Conservation (phyloP, 2,888 invertebrate genomes). For the Gortyna flavago region DNA sequence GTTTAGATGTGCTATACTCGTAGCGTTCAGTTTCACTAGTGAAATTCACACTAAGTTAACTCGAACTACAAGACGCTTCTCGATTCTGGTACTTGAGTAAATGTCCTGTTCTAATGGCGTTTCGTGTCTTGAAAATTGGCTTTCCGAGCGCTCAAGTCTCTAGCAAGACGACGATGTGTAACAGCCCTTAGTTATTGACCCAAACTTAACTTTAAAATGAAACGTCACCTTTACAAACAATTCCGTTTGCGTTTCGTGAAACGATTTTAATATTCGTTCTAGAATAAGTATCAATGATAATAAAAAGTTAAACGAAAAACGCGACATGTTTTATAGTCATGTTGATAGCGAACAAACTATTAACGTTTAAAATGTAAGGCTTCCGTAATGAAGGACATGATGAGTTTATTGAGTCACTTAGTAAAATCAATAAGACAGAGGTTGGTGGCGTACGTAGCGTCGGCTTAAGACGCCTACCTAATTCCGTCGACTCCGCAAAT, state of each 20-base stretch:
- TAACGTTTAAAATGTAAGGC: slow-evolving; percentile 49
- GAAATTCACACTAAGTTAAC: neutral
- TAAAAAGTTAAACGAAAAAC: slow-evolving; percentile 46
- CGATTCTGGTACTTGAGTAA: slow-evolving; percentile 9
- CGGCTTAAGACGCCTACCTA: slow-evolving; percentile 48
- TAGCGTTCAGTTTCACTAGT: neutral
- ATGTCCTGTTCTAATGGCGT: neutral
- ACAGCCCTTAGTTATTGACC: neutral
- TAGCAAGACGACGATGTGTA: neutral
- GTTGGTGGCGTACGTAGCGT: slow-evolving; percentile 29
- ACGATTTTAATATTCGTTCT: slow-evolving; percentile 45
- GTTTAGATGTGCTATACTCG: neutral
- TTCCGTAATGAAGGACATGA: slow-evolving; percentile 55
- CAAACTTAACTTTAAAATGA: neutral
- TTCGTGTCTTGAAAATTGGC: neutral
- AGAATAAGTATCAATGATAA: slow-evolving; percentile 41
- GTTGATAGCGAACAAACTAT: slow-evolving; percentile 43
- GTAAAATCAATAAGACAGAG: slow-evolving; percentile 58
- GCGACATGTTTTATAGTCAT: slow-evolving; percentile 50
- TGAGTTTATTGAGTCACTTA: slow-evolving; percentile 59
- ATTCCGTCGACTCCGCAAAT: slow-evolving; percentile 75
- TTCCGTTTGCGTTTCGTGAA: slow-evolving; percentile 31
- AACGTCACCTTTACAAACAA: slow-evolving; percentile 8
- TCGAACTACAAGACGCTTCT: neutral
- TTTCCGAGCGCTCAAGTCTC: neutral